These are phyloP conservation scores for Turnix velox DNA, from an alignment of 2,113 vertebrate genomes.

Conservation along the genomic window DNA sequence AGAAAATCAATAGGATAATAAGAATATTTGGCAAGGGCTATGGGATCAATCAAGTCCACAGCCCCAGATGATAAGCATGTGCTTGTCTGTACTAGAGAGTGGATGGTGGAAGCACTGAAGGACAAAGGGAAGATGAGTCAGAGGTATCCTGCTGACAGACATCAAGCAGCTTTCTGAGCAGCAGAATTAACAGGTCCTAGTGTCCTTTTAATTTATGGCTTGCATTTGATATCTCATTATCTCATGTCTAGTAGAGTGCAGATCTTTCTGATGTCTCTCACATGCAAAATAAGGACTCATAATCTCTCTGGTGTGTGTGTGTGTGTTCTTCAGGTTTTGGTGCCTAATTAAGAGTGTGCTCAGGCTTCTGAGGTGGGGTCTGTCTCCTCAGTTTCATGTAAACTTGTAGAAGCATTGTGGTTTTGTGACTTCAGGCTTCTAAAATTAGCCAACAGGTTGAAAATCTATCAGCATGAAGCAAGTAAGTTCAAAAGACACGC, in stretches of 20 bases:
- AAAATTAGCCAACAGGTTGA: not conserved
- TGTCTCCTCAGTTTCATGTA: not conserved
- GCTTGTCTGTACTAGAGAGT: not conserved
- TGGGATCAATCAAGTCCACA: not conserved
- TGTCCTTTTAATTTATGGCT: not conserved
- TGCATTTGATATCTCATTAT: not conserved
- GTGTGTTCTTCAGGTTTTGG: not conserved
- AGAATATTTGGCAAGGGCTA: not conserved
- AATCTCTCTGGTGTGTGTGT: not conserved
- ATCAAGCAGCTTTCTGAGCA: not conserved
- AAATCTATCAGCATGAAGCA: not conserved
- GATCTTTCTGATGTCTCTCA: not conserved
- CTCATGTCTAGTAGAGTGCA: not conserved
- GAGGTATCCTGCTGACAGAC: not conserved
- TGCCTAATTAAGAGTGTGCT: not conserved
- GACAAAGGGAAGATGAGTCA: not conserved
- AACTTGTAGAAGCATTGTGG: not conserved
- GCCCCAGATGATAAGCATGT: not conserved
- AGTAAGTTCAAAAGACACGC: not conserved
- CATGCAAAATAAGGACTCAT: not conserved
- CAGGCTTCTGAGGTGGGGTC: not conserved
- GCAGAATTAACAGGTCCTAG: not conserved
- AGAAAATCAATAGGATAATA: not conserved
- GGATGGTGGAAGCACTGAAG: not conserved
- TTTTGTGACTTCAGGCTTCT: not conserved